Evolutionary conservation across 2,113 vertebrate species (phyloP).

Genomic region (Phaetusa simplex): DNA sequence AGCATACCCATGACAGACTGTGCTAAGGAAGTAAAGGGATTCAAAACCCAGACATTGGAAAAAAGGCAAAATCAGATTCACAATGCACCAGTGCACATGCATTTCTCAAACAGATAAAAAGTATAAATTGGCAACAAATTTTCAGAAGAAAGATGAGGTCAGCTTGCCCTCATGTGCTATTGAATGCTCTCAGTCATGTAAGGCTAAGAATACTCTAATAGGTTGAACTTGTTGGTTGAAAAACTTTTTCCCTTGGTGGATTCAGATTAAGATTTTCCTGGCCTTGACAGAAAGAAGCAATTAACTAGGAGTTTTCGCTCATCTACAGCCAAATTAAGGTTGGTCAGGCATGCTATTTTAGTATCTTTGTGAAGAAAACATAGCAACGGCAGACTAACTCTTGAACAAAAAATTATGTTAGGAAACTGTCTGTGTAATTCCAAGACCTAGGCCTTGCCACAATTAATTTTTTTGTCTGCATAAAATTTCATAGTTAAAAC

Average conservation of each 20-base stretch:
- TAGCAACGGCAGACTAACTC: neutral
- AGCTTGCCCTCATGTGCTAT: neutral
- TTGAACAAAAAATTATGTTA: neutral
- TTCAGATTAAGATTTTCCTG: slow-evolving; percentile 17
- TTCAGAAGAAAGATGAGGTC: neutral
- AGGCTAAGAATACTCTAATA: neutral
- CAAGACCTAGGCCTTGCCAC: neutral
- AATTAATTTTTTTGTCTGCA: neutral
- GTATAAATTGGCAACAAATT: neutral
- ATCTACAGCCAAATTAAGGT: neutral
- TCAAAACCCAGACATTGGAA: neutral
- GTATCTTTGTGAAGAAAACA: neutral
- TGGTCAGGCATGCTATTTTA: neutral
- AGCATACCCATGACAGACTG: neutral
- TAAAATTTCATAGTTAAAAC: neutral
- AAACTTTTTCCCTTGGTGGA: neutral
- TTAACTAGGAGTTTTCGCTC: slow-evolving; percentile 1
- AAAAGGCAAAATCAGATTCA: neutral
- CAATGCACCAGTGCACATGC: neutral
- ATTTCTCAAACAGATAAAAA: neutral
- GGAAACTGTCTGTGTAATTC: neutral
- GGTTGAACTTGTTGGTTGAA: neutral
- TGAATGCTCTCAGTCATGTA: neutral
- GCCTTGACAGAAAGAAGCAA: slow-evolving; percentile 24
- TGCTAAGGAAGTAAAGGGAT: neutral